These are phyloP conservation scores for Aegotheles bennettii DNA, from an alignment of 2,113 vertebrate species.

Conservation along the genomic window DNA sequence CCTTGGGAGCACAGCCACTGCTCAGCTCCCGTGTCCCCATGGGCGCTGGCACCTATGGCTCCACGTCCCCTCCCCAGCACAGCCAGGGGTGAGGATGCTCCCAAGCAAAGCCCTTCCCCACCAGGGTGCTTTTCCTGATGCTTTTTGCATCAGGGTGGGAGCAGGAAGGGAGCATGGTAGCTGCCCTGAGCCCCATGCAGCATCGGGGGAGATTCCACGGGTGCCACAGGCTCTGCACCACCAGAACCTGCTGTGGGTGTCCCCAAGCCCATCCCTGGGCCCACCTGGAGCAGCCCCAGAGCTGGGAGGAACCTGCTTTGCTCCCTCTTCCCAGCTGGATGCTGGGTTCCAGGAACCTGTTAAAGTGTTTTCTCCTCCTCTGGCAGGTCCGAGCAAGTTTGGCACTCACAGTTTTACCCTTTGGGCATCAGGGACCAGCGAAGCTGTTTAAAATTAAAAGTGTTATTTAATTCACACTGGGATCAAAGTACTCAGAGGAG, in stretches of 20 bases:
- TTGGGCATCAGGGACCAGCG: not conserved
- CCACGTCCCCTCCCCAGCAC: not conserved
- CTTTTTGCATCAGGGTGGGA: accelerated
- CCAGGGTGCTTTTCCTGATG: not conserved
- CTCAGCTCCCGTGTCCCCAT: accelerated
- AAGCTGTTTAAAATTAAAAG: slow-evolving; percentile 50
- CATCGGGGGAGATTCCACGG: accelerated
- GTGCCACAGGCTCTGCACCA: not conserved
- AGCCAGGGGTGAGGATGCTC: not conserved
- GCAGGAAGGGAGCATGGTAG: accelerated
- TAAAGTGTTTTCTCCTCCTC: not conserved
- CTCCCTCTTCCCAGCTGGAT: not conserved
- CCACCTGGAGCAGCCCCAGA: not conserved
- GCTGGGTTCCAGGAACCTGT: slow-evolving; percentile 15
- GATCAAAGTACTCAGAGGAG: slow-evolving; percentile 22
- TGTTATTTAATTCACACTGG: slow-evolving; percentile 18
- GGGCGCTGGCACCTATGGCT: accelerated
- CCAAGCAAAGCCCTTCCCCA: not conserved
- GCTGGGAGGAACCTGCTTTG: accelerated
- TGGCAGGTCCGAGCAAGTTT: slow-evolving; percentile 17
- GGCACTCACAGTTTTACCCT: slow-evolving; percentile 12
- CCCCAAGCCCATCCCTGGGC: not conserved
- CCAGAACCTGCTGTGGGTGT: not conserved
- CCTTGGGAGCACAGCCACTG: accelerated
- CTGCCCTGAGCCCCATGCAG: accelerated